Base-by-base conservation (phyloP, 2,888 invertebrate genomes). In the Eumacrocentrus americanus region DNA sequence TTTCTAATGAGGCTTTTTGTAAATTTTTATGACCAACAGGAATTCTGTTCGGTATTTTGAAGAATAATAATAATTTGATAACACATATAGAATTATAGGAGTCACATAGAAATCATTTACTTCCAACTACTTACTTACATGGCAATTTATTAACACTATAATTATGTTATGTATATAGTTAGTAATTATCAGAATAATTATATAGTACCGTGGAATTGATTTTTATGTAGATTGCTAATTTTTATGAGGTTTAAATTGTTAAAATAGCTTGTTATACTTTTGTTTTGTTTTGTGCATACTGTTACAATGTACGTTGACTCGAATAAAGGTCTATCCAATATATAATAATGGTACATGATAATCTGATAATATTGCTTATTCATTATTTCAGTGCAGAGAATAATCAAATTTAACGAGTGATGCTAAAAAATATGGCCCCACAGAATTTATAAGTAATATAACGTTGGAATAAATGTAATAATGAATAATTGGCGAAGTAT, bases 1-100 rank as follows among this genome's bases (percentile, higher is more conserved):
- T 59, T 48, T 46, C 22, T 56, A 6, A 48, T 44, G 22, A 35
- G 54, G 14, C 48, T 23, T 23, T 57, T 54, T 29, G 47, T 46
- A 42, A 40, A 29, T 35, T 50, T 54, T 52, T 54, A 40, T 40
- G 3, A 40, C 14, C 38, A 7, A 2, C 14, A 40, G 16, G 14
- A 7, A 42, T 42, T 1, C 9, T 42, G 16, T 42, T 42, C 18
- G 11, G 11, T 20, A 0, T 14, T n/a, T n/a, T n/a, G n/a, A n/a
- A n/a, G n/a, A 20, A 11, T 20, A 11, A 42, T 42, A 18, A 18
- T 18, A 18, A 42, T 25, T 1, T 6, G 14, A 5, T 5, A 6
- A 46, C 25, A 23, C 14, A 4, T 23, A 23, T 14, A 6, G 7
- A 25, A 12, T 11, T 25, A 34, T 2, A 11, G 25, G 18, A 34